Evolutionary conservation across 2,888 invertebrate genomes (phyloP).

Genomic region (Cylloceria caligata): DNA sequence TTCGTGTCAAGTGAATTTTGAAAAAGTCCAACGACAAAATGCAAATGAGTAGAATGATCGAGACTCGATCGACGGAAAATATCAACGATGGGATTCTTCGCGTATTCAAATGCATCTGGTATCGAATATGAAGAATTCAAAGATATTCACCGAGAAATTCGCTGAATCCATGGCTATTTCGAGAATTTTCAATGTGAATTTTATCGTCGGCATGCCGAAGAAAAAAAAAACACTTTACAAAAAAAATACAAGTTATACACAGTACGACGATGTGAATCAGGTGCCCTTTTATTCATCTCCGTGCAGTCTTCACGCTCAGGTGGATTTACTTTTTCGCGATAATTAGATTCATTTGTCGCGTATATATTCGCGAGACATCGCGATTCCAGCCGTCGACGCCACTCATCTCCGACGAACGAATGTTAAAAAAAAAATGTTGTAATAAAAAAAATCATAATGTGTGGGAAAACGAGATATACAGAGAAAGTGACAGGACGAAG

Average conservation of each 20-base stretch:
- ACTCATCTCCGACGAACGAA: constrained; percentile 36
- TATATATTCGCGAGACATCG: constrained; percentile 4
- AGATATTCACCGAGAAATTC: constrained; percentile 26
- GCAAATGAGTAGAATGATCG: neutral
- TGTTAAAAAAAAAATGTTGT: constrained; percentile 44
- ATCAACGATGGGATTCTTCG: constrained; percentile 8
- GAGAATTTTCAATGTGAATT: neutral
- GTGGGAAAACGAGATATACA: constrained; percentile 34
- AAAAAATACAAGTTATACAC: constrained; percentile 2
- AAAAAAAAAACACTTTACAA: constrained; percentile 7
- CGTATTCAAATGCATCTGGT: constrained; percentile 31
- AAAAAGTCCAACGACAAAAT: neutral
- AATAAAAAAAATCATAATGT: constrained; percentile 40
- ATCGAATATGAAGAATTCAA: constrained; percentile 10
- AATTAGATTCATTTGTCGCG: constrained; percentile 46
- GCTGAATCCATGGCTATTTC: neutral
- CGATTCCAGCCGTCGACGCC: constrained; percentile 29
- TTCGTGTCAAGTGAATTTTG: neutral
- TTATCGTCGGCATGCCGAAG: neutral
- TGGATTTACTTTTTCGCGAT: constrained; percentile 45
- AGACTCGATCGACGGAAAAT: neutral
- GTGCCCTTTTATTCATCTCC: constrained; percentile 8
- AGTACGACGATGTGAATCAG: constrained; percentile 15
- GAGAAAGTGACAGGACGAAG: constrained; percentile 23
- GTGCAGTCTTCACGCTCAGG: constrained; percentile 22